A percentile compares a stretch with the other conserved stretches of the same genome.
Conservation (phyloP, 2,113 vertebrate genomes). For the Passer domesticus region DNA sequence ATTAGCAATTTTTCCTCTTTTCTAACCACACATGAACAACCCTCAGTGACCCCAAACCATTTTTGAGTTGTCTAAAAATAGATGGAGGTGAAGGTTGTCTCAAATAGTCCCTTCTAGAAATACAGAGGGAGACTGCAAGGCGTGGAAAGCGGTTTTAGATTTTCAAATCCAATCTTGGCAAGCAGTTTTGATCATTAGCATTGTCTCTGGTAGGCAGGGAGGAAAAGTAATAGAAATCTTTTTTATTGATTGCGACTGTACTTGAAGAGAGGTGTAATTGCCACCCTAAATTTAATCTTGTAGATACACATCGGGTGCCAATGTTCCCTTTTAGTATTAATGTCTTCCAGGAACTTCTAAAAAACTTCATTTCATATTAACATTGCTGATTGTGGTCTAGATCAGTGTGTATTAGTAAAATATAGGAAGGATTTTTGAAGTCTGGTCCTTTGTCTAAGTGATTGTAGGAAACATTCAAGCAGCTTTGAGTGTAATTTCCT, state of each 20-base stretch:
- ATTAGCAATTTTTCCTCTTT: background rate
- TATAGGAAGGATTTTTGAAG: background rate
- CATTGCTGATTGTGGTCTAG: background rate
- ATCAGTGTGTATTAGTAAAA: background rate
- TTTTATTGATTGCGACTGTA: constrained; percentile 52
- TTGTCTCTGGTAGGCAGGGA: constrained; percentile 14
- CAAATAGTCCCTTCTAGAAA: background rate
- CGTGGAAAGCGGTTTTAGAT: background rate
- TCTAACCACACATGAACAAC: background rate
- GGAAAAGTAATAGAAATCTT: constrained; percentile 55
- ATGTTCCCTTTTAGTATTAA: constrained; percentile 29
- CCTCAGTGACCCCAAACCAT: background rate
- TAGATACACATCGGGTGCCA: constrained; percentile 34
- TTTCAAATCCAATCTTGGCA: constrained; percentile 50
- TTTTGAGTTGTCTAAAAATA: background rate
- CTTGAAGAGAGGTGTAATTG: constrained; percentile 56
- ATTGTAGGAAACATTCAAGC: background rate
- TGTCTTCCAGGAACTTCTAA: constrained; percentile 52
- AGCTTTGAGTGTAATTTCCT: fast-evolving
- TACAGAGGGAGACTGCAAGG: background rate
- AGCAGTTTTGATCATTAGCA: constrained; percentile 36
- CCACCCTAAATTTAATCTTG: constrained; percentile 59
- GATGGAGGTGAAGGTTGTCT: background rate
- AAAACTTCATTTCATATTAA: constrained; percentile 14
- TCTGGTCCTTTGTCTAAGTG: background rate